Evolutionary conservation across 2,113 vertebrate species (phyloP).

Genomic region (Apus apus): DNA sequence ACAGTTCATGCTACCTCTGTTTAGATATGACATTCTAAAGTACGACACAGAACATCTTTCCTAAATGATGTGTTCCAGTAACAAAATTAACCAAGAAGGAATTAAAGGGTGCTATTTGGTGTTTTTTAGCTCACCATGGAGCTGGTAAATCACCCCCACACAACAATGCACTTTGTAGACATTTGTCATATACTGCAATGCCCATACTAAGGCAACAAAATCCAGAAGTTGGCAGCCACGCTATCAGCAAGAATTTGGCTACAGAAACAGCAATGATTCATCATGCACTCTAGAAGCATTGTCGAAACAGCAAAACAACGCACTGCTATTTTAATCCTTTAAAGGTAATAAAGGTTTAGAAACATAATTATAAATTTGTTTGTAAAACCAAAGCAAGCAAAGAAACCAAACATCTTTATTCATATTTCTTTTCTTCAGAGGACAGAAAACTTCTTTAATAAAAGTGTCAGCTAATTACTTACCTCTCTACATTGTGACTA

Average conservation of each 20-base stretch:
- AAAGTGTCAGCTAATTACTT: slow-evolving; percentile 1
- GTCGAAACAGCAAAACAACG: slow-evolving; percentile 67
- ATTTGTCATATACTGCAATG: slow-evolving; percentile 55
- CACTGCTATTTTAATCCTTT: slow-evolving; percentile 67
- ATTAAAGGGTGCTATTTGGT: neutral
- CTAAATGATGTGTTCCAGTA: neutral
- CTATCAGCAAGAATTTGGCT: slow-evolving; percentile 79
- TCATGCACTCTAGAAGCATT: slow-evolving; percentile 71
- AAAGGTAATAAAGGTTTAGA: slow-evolving; percentile 13
- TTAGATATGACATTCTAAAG: neutral
- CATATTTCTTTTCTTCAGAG: neutral
- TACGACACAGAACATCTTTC: neutral
- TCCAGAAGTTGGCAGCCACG: slow-evolving; percentile 64
- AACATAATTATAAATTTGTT: neutral
- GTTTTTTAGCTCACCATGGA: neutral
- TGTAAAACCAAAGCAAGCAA: slow-evolving; percentile 15
- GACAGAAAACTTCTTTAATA: neutral
- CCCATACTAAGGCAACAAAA: slow-evolving; percentile 78
- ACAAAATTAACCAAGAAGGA: neutral
- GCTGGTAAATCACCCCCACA: neutral
- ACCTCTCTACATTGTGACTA: neutral
- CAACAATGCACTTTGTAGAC: slow-evolving; percentile 29
- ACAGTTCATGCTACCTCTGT: neutral
- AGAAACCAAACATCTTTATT: neutral
- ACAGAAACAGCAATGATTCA: slow-evolving; percentile 74